Evolutionary conservation across 2,113 vertebrate genomes (phyloP).

Genomic region (Cyphomyrus discorhynchus): DNA sequence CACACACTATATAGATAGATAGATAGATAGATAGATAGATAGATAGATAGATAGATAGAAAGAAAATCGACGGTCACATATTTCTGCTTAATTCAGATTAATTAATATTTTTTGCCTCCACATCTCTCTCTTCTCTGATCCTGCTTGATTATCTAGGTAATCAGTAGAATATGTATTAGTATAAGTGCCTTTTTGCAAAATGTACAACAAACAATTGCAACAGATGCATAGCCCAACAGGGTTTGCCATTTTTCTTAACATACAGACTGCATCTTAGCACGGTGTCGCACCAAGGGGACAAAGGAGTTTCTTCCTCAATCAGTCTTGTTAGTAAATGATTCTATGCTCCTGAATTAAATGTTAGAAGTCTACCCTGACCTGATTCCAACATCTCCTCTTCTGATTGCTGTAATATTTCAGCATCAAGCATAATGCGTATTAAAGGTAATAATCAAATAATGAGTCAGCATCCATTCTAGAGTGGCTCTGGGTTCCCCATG

Average conservation of each 20-base stretch:
- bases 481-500: background rate
- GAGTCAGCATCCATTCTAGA: background rate
- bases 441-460: background rate
- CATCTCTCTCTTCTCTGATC: background rate
- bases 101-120: background rate
- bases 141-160: background rate
- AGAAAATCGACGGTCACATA: no score
- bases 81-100: background rate
- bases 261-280: background rate
- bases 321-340: background rate
- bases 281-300: background rate
- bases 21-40: background rate
- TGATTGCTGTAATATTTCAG: background rate
- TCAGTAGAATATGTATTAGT: background rate
- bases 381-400: background rate
- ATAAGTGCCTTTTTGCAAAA: background rate
- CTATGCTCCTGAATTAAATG: background rate
- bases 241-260: background rate
- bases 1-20: no score
- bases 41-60: background rate
- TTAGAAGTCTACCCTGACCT: background rate
- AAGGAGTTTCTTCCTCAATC: background rate
- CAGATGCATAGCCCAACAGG: background rate
- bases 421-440: background rate
- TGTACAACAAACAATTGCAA: background rate